Evolutionary conservation across 2,113 vertebrate species (phyloP), one percentile per base, ranked within the genome.

Genomic region (Edolisoma coerulescens): DNA sequence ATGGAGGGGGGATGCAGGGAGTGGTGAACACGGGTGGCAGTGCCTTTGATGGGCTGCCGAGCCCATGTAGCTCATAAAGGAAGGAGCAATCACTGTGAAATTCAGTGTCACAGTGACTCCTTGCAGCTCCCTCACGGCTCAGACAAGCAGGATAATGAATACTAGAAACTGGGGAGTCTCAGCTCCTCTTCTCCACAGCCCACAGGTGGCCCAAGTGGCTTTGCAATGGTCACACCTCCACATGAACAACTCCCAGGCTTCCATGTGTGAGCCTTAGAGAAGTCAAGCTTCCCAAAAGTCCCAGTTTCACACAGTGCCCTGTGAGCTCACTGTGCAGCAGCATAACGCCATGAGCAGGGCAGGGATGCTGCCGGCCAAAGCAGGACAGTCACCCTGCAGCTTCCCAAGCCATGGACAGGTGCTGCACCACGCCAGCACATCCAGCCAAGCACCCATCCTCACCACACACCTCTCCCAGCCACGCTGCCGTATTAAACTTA

Each of bases 1-100:
- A 1, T 0, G 8, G 23, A 50, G 14, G 6, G 9, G n/a, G 10
- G 21, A 28, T 7, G 57, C 0, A 1, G 37, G 11, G 27, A 16
- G 5, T 1, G 6, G 19, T 9, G 42, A 84, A 35, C 7, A 17
- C 0, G 0, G 0, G 53, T 20, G 14, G 50, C 39, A 74, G 52
- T 2, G 5, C 26, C 53, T 60, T 3, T 1, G 2, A 49, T 63
- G 78, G 57, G 50, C 63, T 78, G 61, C n/a, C 0, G 3, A 91
- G 57, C 28, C 61, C 16, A 32, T 0, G 6, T 4, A 44, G 41
- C 76, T 92, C 1, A 0, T 14, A 17, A 33, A 22, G 26, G 52
- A 74, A 75, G 73, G 61, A 75, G 45, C 10, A 64, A 75, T 24
- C 56, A 30, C 17, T 45, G 68, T 0, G 6, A 89, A 63, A 60